Percentiles rank a stretch among this genome's conserved stretches.
phyloP scores from a whole-genome alignment of 2,888 invertebrate genomes.

The Cheilosia impressa region DNA sequence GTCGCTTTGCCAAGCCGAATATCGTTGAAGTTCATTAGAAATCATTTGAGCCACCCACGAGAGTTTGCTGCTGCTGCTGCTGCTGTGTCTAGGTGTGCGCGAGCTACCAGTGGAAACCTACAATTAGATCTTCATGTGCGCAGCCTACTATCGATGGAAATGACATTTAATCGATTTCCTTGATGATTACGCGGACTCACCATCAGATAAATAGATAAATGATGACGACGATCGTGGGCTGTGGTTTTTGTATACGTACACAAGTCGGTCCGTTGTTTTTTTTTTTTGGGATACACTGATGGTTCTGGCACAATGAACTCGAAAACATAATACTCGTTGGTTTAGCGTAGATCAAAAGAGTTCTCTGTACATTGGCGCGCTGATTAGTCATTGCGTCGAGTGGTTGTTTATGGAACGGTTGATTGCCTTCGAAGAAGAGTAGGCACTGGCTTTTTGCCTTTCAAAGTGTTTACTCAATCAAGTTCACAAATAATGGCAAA shows the following conservation, averaged over 20 bases:
- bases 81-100: conserved; percentile 21
- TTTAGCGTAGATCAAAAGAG: conserved; percentile 25
- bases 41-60: conserved; percentile 70
- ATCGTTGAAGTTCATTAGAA: conserved; percentile 64
- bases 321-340: conserved; percentile 39
- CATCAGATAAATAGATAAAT: conserved; percentile 50
- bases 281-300: neutral
- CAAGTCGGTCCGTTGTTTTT: neutral
- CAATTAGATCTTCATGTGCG: conserved; percentile 52
- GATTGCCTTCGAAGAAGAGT: conserved; percentile 18
- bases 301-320: conserved; percentile 63
- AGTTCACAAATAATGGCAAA: conserved; percentile 18
- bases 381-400: conserved; percentile 52
- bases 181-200: conserved; percentile 61
- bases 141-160: conserved; percentile 66
- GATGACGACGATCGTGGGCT: conserved; percentile 29
- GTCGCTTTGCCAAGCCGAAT: conserved; percentile 40
- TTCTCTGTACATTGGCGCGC: conserved; percentile 31
- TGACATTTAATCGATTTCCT: conserved; percentile 71
- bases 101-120: conserved; percentile 44
- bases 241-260: neutral
- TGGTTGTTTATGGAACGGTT: conserved; percentile 29
- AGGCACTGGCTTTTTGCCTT: neutral
- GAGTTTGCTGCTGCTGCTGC: conserved; percentile 19
- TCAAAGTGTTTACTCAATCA: conserved; percentile 33